Percentiles rank a stretch among this genome's conserved stretches.
These are phyloP conservation scores for Chaitophorus viminalis DNA, from an alignment of 2,888 invertebrate species.

Conservation along the genomic window DNA sequence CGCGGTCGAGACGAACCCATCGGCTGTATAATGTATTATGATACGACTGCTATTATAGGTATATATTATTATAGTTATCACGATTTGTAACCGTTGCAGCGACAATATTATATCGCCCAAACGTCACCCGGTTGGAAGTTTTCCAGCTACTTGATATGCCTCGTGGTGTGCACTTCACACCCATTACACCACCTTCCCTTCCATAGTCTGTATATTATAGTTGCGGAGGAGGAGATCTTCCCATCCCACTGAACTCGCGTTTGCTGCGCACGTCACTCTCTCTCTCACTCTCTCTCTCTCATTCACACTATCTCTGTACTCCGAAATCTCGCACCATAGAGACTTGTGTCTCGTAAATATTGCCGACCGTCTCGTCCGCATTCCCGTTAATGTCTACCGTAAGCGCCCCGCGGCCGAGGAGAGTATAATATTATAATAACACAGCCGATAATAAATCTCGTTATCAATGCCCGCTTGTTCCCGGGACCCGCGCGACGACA, in stretches of 20 bases:
- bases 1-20: too few species aligned
- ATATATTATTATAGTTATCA: too few species aligned
- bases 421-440: background rate
- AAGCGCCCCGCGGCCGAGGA: background rate
- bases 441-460: background rate
- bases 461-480: background rate
- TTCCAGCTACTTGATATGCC: constrained; percentile 34
- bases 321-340: too few species aligned
- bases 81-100: background rate
- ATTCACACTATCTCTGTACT: too few species aligned
- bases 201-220: too few species aligned
- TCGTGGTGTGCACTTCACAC: constrained; percentile 12
- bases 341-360: background rate
- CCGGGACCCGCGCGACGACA: background rate
- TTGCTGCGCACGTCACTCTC: too few species aligned
- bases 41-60: too few species aligned
- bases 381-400: background rate
- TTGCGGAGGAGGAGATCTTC: too few species aligned
- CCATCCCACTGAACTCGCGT: too few species aligned
- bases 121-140: constrained; percentile 31
- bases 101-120: background rate
- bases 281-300: too few species aligned
- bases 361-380: background rate
- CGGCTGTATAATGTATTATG: too few species aligned
- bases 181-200: too few species aligned